phyloP scores from a whole-genome alignment of 2,888 invertebrate genomes.

The Leptogaster cylindrica region DNA sequence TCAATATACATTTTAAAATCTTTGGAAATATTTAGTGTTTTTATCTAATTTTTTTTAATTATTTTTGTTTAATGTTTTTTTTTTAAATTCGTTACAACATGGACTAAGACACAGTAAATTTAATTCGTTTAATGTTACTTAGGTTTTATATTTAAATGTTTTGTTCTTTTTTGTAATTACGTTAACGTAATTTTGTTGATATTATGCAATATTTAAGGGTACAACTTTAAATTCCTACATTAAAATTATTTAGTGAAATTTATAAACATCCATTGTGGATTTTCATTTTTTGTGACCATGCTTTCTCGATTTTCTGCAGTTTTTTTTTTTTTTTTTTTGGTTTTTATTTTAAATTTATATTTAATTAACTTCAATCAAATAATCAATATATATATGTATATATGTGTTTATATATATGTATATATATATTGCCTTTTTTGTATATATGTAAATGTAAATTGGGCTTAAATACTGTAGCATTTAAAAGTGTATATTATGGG shows the following conservation, averaged over 20 bases:
- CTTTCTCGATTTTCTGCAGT: neutral
- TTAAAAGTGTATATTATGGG: conserved; percentile 34
- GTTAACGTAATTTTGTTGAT: conserved; percentile 27
- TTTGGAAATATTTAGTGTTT: conserved; percentile 22
- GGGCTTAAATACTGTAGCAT: conserved; percentile 36
- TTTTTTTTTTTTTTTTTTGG: conserved; percentile 24
- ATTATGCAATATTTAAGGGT: conserved; percentile 17
- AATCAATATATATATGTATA: conserved; percentile 47
- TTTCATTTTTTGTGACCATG: conserved; percentile 21
- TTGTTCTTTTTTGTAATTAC: conserved; percentile 5
- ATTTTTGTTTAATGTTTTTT: conserved; percentile 46
- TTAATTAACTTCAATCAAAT: conserved; percentile 41
- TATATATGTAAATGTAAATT: conserved; percentile 29
- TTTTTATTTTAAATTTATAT: conserved; percentile 41
- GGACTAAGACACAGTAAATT: conserved; percentile 63
- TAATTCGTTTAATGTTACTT: conserved; percentile 28
- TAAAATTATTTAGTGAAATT: conserved; percentile 32
- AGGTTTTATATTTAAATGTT: conserved; percentile 25
- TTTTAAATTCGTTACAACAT: conserved; percentile 61
- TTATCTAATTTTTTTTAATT: conserved; percentile 25
- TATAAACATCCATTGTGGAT: conserved; percentile 28
- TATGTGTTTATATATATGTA: neutral
- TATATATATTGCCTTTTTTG: too few species aligned
- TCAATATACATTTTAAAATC: conserved; percentile 20
- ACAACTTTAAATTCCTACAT: conserved; percentile 34